Percentiles rank a stretch among this genome's conserved stretches.
Conservation (phyloP, 1,140 invertebrate species). For the Panagrolaimus sp. region DNA sequence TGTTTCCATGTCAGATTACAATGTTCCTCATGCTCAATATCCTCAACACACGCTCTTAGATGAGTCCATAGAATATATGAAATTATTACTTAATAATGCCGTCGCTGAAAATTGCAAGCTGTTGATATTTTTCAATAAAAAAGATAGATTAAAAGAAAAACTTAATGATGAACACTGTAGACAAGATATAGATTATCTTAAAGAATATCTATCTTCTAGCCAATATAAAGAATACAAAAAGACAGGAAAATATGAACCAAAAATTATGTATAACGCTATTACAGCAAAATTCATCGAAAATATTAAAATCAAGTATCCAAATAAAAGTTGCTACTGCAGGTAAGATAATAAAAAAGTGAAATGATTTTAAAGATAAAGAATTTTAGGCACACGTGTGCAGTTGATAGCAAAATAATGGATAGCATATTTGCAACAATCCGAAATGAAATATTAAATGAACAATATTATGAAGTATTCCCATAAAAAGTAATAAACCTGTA, state of each 20-base stretch:
- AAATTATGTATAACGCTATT: slow-evolving; percentile 33
- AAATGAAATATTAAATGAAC: slow-evolving; percentile 31
- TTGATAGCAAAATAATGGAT: slow-evolving; percentile 48
- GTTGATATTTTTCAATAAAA: slow-evolving; percentile 49
- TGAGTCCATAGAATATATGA: slow-evolving; percentile 33
- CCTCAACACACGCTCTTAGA: slow-evolving; percentile 42
- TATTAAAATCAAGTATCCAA: slow-evolving; percentile 19
- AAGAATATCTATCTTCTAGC: slow-evolving; percentile 17
- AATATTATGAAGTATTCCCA: slow-evolving; percentile 9
- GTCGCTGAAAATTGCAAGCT: slow-evolving; percentile 44
- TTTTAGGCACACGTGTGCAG: slow-evolving; percentile 43
- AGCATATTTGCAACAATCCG: slow-evolving; percentile 41
- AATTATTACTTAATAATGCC: slow-evolving; percentile 36
- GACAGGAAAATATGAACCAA: slow-evolving; percentile 31
- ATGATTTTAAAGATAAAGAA: background rate
- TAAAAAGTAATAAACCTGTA: slow-evolving; percentile 67
- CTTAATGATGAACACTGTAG: slow-evolving; percentile 30
- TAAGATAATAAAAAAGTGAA: background rate
- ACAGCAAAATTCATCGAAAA: slow-evolving; percentile 30
- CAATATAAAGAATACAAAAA: slow-evolving; percentile 23
- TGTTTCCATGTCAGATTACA: slow-evolving; percentile 46
- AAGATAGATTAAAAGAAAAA: slow-evolving; percentile 39
- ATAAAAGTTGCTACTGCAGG: slow-evolving; percentile 35
- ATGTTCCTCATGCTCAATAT: slow-evolving; percentile 36
- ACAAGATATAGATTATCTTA: slow-evolving; percentile 35